Evolutionary conservation across 2,797 vertebrate species (phyloP).

Genomic region (Rhadinocentrus ornatus): DNA sequence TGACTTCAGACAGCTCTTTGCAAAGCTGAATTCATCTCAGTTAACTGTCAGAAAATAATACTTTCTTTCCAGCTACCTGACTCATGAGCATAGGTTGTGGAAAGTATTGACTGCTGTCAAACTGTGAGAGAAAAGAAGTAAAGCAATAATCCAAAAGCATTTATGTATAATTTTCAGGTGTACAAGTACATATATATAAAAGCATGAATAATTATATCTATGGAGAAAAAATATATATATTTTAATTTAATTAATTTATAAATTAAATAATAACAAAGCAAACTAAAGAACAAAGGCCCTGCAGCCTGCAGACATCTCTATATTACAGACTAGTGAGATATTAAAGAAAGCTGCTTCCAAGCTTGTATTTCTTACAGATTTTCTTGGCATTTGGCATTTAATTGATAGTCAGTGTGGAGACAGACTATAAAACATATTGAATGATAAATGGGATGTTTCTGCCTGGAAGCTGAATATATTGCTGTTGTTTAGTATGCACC

Average conservation of each 20-base stretch:
- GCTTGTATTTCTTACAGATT: neutral
- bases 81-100: conserved; percentile 17
- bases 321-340: neutral
- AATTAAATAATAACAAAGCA: too few species aligned
- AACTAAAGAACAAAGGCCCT: neutral
- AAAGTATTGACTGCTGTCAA: conserved; percentile 19
- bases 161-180: neutral
- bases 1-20: neutral
- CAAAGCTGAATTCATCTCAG: conserved; percentile 12
- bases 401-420: neutral
- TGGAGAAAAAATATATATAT: too few species aligned
- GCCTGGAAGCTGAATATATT: neutral
- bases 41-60: conserved; percentile 21
- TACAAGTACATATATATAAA: neutral
- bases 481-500: neutral
- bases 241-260: too few species aligned
- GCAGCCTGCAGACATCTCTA: neutral
- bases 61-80: neutral
- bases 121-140: neutral
- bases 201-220: too few species aligned
- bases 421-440: neutral
- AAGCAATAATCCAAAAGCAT: conserved; percentile 12
- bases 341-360: neutral
- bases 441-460: neutral
- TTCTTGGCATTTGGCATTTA: neutral